phyloP scores from a whole-genome alignment of 1,140 invertebrate species.

The Coenobita brevimanus region DNA sequence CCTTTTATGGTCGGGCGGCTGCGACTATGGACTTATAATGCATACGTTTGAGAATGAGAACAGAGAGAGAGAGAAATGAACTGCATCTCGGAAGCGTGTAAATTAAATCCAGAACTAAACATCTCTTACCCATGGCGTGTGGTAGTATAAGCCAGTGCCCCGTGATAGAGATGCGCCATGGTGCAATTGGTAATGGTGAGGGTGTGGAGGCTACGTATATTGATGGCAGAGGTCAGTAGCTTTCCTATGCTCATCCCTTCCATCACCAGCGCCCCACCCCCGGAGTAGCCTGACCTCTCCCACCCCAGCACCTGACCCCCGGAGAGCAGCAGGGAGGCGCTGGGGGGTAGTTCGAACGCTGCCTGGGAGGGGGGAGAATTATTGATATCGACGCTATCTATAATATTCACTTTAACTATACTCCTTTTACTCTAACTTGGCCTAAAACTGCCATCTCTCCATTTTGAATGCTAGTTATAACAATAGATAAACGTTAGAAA shows the following conservation, averaged over 20 bases:
- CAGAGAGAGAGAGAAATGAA: too few species aligned
- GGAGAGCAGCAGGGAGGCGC: not conserved
- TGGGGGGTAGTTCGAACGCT: not conserved
- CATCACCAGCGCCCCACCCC: not conserved
- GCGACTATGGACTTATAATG: too few species aligned
- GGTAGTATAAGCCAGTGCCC: not conserved
- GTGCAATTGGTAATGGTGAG: not conserved
- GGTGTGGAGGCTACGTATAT: not conserved
- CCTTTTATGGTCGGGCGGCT: too few species aligned
- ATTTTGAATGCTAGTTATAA: too few species aligned
- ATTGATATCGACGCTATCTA: not conserved
- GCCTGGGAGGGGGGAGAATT: not conserved
- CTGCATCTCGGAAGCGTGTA: too few species aligned
- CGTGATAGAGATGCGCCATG: not conserved
- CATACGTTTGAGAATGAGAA: too few species aligned
- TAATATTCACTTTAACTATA: too few species aligned
- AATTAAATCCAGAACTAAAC: too few species aligned
- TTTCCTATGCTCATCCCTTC: not conserved
- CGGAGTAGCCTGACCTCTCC: constrained; percentile 1
- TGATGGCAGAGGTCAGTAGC: not conserved
- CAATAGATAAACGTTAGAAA: too few species aligned
- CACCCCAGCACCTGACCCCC: not conserved
- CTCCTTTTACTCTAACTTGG: too few species aligned
- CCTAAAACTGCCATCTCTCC: too few species aligned
- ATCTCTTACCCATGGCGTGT: too few species aligned